Evolutionary conservation across 2,113 vertebrate genomes (phyloP).

Genomic region (Otus sunia): DNA sequence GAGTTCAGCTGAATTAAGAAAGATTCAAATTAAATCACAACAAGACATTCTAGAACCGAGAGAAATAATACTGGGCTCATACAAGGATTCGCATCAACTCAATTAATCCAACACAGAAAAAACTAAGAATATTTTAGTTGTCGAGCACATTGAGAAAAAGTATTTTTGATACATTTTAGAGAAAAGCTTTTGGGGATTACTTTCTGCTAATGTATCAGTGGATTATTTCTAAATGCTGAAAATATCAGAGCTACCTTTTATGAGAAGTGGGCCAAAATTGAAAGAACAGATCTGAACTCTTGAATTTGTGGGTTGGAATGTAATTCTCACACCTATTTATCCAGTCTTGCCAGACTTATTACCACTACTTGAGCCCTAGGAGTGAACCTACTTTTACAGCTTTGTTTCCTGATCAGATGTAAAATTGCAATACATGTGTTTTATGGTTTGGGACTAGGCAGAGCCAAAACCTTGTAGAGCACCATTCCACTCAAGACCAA

Average conservation of each 20-base stretch:
- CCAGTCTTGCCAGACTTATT: conserved; percentile 46
- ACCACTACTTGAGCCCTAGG: conserved; percentile 24
- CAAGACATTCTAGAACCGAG: not conserved
- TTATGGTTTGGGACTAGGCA: conserved; percentile 25
- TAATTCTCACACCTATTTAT: conserved; percentile 66
- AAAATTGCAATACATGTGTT: conserved; percentile 9
- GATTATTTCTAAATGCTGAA: conserved; percentile 54
- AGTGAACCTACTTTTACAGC: conserved; percentile 53
- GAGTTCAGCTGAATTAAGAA: not conserved
- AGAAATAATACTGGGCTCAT: not conserved
- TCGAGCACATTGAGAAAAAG: not conserved
- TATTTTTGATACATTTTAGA: not conserved
- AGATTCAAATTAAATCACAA: not conserved
- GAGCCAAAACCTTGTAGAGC: conserved; percentile 26
- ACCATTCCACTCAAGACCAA: not conserved
- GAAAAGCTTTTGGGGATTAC: not conserved
- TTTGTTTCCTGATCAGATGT: conserved; percentile 59
- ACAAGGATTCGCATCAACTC: not conserved
- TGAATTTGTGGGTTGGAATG: conserved; percentile 42
- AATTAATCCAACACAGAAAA: not conserved
- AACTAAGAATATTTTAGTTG: not conserved
- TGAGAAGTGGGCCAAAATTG: conserved; percentile 39
- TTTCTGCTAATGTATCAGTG: not conserved
- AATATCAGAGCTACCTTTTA: conserved; percentile 30
- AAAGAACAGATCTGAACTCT: conserved; percentile 59